Conservation (phyloP, 2,797 vertebrate species). For the Craterocephalus amniculus region DNA sequence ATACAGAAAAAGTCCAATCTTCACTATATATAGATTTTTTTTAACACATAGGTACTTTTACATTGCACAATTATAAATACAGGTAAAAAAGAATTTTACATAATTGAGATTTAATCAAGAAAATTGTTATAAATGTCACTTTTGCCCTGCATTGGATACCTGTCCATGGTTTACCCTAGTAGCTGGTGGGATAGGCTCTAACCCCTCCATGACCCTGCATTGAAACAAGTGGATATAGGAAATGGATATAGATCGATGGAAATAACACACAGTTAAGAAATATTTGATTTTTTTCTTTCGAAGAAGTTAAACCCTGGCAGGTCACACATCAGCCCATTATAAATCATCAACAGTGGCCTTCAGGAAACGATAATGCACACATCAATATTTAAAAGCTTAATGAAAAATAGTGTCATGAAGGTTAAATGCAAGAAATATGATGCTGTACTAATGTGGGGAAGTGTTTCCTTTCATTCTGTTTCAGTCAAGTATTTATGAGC, state of each 20-base stretch:
- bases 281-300: no score
- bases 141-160: not conserved
- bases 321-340: slow-evolving; percentile 11
- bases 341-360: slow-evolving; percentile 37
- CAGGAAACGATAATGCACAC: slow-evolving; percentile 27
- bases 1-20: no score
- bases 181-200: not conserved
- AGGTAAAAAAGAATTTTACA: no score
- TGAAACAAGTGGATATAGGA: no score
- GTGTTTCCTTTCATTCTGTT: slow-evolving; percentile 24
- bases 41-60: no score
- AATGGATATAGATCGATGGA: not conserved
- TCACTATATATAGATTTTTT: no score
- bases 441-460: slow-evolving; percentile 7
- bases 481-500: slow-evolving; percentile 30
- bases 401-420: slow-evolving; percentile 39
- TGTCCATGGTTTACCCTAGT: not conserved
- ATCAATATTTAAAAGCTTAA: slow-evolving; percentile 54
- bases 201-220: not conserved
- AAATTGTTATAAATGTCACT: not conserved
- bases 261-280: not conserved
- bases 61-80: no score
- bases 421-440: slow-evolving; percentile 28
- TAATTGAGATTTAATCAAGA: not conserved
- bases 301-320: slow-evolving; percentile 33